A percentile compares a stretch with the other conserved stretches of the same genome.
Conservation (phyloP, 1,140 invertebrate species). For the Anagrus nilaparvatae region DNA sequence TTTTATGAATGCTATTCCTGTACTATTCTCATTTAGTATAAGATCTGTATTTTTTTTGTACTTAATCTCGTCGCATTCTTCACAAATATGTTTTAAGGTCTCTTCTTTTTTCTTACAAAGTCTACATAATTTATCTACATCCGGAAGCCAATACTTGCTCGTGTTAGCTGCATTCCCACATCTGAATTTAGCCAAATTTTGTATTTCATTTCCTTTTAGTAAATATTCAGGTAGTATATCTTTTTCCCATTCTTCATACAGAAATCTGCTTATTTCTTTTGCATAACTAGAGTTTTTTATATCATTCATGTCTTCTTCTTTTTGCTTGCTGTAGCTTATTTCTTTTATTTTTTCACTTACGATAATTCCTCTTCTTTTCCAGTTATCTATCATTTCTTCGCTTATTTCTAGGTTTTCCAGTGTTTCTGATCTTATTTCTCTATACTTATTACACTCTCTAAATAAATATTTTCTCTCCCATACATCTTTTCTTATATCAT, state of each 20-base stretch:
- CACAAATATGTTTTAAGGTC: no score
- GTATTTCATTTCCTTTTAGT: background rate
- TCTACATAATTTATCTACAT: background rate
- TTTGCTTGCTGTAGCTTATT: background rate
- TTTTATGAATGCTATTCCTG: no score
- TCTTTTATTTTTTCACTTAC: background rate
- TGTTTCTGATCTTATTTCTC: no score
- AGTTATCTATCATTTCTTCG: no score
- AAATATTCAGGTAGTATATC: background rate
- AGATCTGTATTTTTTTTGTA: no score
- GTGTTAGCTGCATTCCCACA: background rate
- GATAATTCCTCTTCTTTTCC: no score
- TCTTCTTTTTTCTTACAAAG: no score
- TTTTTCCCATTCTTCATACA: background rate
- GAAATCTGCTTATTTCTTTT: background rate
- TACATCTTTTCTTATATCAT: no score
- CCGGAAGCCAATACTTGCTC: background rate
- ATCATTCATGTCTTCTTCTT: background rate
- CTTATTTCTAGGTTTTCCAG: background rate
- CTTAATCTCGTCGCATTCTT: no score
- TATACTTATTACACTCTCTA: background rate
- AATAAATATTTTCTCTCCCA: no score
- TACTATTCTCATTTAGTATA: no score
- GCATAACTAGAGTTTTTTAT: no score
- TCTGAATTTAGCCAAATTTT: background rate